A percentile compares a stretch with the other conserved stretches of the same genome.
Conservation (phyloP, 2,113 vertebrate species). For the Crotalus viridis region DNA sequence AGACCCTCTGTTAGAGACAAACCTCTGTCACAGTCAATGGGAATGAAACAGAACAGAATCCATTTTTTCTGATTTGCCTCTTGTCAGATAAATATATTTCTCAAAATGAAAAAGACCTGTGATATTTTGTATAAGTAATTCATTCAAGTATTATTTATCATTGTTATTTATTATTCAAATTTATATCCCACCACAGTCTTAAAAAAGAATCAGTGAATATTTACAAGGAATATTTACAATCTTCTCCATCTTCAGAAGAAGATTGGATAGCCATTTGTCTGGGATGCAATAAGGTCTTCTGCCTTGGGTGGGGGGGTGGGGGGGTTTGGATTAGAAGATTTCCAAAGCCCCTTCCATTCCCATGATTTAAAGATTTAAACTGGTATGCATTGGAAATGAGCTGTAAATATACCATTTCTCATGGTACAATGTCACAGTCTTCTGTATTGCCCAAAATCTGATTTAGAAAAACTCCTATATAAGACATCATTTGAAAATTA, state of each 20-base stretch:
- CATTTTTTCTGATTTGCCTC: background rate
- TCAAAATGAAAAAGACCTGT: background rate
- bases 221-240: background rate
- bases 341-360: background rate
- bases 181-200: background rate
- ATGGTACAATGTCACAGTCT: background rate
- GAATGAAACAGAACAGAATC: accelerated
- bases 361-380: background rate
- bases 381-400: background rate
- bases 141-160: background rate
- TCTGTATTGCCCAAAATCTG: background rate
- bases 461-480: background rate
- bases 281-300: background rate
- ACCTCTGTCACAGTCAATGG: background rate
- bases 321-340: background rate
- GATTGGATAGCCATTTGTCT: background rate
- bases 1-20: accelerated
- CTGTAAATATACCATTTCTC: background rate
- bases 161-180: background rate
- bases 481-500: background rate
- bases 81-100: background rate
- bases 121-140: accelerated
- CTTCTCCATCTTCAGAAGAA: background rate
- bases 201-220: background rate
- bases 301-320: background rate